phyloP scores from a whole-genome alignment of 2,888 invertebrate genomes.

The Dascillus cervinus region DNA sequence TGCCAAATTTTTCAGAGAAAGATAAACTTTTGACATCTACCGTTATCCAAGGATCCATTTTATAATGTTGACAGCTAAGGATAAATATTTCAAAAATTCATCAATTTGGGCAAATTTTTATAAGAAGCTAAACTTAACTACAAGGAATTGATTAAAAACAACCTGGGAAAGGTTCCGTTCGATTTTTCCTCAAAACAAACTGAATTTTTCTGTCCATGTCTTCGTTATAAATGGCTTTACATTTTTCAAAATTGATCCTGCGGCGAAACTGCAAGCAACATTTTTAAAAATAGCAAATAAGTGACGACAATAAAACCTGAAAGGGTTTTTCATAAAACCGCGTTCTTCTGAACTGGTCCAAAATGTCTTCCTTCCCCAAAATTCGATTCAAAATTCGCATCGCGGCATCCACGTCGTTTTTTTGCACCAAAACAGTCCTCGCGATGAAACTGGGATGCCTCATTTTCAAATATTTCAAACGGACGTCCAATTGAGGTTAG shows the following conservation, averaged over 20 bases:
- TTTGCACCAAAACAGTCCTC: conserved; percentile 84
- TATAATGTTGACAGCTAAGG: background rate
- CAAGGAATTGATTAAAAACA: conserved; percentile 43
- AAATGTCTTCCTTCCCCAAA: conserved; percentile 74
- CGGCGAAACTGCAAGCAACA: conserved; percentile 59
- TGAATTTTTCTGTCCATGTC: conserved; percentile 91
- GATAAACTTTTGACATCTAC: conserved; percentile 2
- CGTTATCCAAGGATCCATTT: conserved; percentile 18
- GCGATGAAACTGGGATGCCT: conserved; percentile 70
- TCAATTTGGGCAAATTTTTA: background rate
- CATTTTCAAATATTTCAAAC: too few relatives aligned
- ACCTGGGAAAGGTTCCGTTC: conserved; percentile 78
- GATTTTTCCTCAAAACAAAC: conserved; percentile 78
- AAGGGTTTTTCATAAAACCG: conserved; percentile 86
- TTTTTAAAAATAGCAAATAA: background rate
- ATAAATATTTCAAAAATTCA: background rate
- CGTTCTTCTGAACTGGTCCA: conserved; percentile 75
- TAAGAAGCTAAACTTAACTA: background rate
- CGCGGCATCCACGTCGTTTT: conserved; percentile 86
- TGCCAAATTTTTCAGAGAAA: conserved; percentile 25
- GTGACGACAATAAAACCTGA: conserved; percentile 46
- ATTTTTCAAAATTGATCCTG: conserved; percentile 81
- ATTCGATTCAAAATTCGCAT: conserved; percentile 79
- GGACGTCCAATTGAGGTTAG: too few relatives aligned
- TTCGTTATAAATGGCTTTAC: conserved; percentile 88